Conservation (phyloP, 1,140 invertebrate species). For the Procambarus virginalis region DNA sequence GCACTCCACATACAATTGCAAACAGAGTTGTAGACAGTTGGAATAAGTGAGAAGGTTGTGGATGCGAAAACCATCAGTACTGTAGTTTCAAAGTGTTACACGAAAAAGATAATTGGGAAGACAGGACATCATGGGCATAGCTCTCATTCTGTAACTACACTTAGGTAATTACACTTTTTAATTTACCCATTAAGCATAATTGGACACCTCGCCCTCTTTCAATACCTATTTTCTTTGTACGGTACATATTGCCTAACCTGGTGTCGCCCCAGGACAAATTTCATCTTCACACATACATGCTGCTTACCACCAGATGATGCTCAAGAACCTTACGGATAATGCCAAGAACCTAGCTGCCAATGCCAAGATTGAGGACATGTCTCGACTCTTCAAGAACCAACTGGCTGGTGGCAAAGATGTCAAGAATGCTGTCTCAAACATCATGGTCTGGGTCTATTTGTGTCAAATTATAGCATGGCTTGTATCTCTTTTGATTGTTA, state of each 20-base stretch:
- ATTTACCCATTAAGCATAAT: too few relatives aligned
- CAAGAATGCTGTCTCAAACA: constrained; percentile 94
- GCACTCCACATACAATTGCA: too few relatives aligned
- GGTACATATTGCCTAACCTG: background rate
- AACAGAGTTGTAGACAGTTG: too few relatives aligned
- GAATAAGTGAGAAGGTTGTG: too few relatives aligned
- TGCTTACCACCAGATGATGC: constrained; percentile 84
- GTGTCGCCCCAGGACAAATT: background rate
- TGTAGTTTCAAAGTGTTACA: too few relatives aligned
- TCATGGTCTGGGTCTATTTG: constrained; percentile 81
- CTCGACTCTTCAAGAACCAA: constrained; percentile 92
- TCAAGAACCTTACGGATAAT: constrained; percentile 96
- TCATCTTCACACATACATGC: background rate
- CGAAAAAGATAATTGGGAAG: too few relatives aligned
- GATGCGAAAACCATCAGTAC: too few relatives aligned
- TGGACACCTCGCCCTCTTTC: too few relatives aligned
- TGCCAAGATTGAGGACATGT: constrained; percentile 98
- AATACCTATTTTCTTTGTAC: too few relatives aligned
- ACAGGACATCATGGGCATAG: too few relatives aligned
- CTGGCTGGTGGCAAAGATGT: constrained; percentile 94
- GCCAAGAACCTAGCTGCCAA: constrained; percentile 97
- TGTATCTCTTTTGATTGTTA: background rate
- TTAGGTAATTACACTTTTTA: too few relatives aligned
- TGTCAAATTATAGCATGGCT: background rate
- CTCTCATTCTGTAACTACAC: too few relatives aligned